Base-by-base conservation (phyloP, 2,888 invertebrate species). In the Cheilosia vernalis region DNA sequence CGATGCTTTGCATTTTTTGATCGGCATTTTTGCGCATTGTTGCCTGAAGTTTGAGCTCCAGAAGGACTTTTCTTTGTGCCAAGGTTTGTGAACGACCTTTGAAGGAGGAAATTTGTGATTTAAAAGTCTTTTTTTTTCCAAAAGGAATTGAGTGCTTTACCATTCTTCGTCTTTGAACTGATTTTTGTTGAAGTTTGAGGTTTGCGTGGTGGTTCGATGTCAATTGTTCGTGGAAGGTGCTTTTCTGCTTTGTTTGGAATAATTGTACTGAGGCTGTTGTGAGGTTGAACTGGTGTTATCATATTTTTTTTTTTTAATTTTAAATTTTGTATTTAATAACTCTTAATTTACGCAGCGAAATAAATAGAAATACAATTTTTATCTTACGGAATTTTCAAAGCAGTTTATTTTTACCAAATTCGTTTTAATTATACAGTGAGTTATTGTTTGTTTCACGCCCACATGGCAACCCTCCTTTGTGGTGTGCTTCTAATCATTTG, bases 31-130 rank as follows among this genome's bases (percentile, higher is more conserved):
- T 79, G 10, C 42, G 66, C 15, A 58, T 24, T 1, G 58, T 40
- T n/a, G 79, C 44, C 33, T 79, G 61, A 2, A 78, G 33, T 53
- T 63, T 44, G 13, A 67, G 17, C 17, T 82, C 77, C 2, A 82
- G 64, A 6, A 55, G 4, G 0, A 67, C 1, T 51, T 60, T 60
- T 13, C 58, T 49, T 60, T 10, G 42, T 9, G 42, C 33, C 6
- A 33, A 2, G 2, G 44, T 9, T n/a, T 37, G 19, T 4, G 21
- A 21, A n/a, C 4, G 7, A 27, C 13, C 53, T 66, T 53, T 40
- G 4, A 27, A 19, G n/a, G 6, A 44, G 4, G 4, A 42, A 27
- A 63, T 27, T 21, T 1, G 13, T 4, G 10, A 17, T 27, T 19
- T 5, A 10, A 21, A 2, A n/a, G 7, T 10, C 2, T 5, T 15